Evolutionary conservation across 2,797 vertebrate species (phyloP).

Genomic region (Paramormyrops hopkinsi): DNA sequence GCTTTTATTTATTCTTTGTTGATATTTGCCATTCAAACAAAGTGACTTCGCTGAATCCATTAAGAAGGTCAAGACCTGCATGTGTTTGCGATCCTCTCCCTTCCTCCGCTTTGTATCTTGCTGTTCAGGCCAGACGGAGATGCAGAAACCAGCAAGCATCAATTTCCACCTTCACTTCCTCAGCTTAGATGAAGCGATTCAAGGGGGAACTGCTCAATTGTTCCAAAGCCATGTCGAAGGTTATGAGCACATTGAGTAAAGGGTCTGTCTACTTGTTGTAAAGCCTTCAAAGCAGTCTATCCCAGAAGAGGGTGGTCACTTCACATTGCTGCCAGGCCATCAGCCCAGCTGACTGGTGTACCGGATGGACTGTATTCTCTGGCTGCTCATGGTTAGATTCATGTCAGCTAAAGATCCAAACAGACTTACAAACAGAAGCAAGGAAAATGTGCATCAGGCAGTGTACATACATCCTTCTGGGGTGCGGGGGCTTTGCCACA

Average conservation of each 20-base stretch:
- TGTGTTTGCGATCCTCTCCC: not conserved
- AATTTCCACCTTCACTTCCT: not conserved
- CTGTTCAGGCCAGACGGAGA: not conserved
- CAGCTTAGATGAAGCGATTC: not conserved
- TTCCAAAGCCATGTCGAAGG: not conserved
- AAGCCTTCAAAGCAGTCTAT: not conserved
- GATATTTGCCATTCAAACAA: not conserved
- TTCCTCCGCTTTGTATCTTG: constrained; percentile 19
- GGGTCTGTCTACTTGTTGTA: not conserved
- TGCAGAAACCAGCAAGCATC: not conserved
- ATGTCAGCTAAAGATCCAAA: not conserved
- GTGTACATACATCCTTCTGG: not conserved
- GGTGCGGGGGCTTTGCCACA: not conserved
- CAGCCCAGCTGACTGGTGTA: not conserved
- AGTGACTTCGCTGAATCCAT: not conserved
- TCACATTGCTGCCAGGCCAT: not conserved
- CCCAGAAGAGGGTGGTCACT: not conserved
- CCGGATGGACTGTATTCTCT: not conserved
- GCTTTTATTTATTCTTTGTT: not conserved
- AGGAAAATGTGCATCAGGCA: not conserved
- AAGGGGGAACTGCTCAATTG: not conserved
- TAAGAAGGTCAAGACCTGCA: not conserved
- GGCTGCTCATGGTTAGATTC: not conserved
- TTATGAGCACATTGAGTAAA: not conserved
- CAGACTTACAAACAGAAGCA: not conserved